Conservation (phyloP, 2,888 invertebrate species). For the Acheta domesticus region DNA sequence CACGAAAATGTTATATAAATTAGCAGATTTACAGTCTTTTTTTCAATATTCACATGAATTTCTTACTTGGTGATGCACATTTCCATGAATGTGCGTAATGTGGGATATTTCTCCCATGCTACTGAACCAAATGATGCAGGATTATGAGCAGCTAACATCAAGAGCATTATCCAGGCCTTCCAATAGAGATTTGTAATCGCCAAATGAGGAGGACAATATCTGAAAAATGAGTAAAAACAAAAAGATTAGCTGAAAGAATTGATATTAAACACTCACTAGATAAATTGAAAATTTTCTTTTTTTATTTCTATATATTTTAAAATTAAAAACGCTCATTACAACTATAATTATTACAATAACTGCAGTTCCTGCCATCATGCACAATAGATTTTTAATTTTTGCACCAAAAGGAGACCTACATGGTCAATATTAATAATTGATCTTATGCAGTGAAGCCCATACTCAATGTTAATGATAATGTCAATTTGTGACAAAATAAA, state of each 20-base stretch:
- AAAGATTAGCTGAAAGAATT: constrained; percentile 22
- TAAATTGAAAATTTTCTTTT: neutral
- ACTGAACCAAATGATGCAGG: constrained; percentile 80
- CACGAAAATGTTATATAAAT: too few relatives aligned
- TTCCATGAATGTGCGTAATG: constrained; percentile 85
- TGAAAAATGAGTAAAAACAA: constrained; percentile 41
- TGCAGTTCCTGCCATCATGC: too few relatives aligned
- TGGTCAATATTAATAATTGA: too few relatives aligned
- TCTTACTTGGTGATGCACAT: constrained; percentile 90
- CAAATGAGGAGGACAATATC: constrained; percentile 78
- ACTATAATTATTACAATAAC: too few relatives aligned
- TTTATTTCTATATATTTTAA: neutral
- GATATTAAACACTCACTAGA: neutral
- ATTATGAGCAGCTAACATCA: constrained; percentile 90
- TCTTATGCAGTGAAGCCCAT: too few relatives aligned
- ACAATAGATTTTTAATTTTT: too few relatives aligned
- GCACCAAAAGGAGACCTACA: too few relatives aligned
- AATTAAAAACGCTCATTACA: neutral
- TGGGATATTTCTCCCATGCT: constrained; percentile 89
- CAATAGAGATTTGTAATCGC: constrained; percentile 91
- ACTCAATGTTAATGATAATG: neutral
- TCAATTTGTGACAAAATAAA: neutral
- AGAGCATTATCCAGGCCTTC: constrained; percentile 87
- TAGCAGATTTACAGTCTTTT: neutral
- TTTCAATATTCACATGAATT: too few relatives aligned